Base-by-base conservation (phyloP, 1,140 invertebrate genomes). In the Cherax quadricarinatus region DNA sequence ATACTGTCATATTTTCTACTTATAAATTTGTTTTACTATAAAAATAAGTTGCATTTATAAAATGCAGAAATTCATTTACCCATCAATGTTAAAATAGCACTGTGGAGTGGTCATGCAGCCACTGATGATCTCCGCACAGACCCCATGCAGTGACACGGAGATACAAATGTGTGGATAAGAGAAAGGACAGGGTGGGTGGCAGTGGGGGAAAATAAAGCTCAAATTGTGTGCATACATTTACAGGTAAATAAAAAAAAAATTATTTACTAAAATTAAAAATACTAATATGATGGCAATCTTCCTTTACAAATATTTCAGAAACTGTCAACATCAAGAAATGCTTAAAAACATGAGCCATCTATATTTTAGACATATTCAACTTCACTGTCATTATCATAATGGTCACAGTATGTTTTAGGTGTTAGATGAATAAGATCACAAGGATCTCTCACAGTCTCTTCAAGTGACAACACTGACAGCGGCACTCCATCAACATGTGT, bases 301-400 rank as follows among this genome's bases (percentile, higher is more conserved):
- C 16, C 3, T 60, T 60, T 60, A 60, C 57, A 60, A 10, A 10
- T 10, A 60, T 60, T 16, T 60, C 57, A 60, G 57, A 2, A 60
- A 41, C 57, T 60, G 57, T 60, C 16, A 10, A 6, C 1, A 66
- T 18, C 18, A 66, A 66, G 18, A n/a, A 18, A 66, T 66, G 18
- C 30, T 41, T 41, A 16, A 21, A 66, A 18, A 66, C 14, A 18
- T 66, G 18, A 12, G 18, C 1, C 14, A 21, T 5, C 62, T 66
- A 10, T 75, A 75, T 30, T 51, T 79, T 57, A 92, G 49, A 92
- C 86, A 88, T 92, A 92, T 51, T 70, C 91, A 83, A 92, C 57
- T 16, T 92, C 91, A 41, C 75, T 81, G 73, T 88, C 86, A 53
- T 82, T 78, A 30, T 73, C 91, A 88, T 92, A 92, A 41, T 92